Base-by-base conservation (phyloP, 2,797 vertebrate species). In the Hippocampus kuda region DNA sequence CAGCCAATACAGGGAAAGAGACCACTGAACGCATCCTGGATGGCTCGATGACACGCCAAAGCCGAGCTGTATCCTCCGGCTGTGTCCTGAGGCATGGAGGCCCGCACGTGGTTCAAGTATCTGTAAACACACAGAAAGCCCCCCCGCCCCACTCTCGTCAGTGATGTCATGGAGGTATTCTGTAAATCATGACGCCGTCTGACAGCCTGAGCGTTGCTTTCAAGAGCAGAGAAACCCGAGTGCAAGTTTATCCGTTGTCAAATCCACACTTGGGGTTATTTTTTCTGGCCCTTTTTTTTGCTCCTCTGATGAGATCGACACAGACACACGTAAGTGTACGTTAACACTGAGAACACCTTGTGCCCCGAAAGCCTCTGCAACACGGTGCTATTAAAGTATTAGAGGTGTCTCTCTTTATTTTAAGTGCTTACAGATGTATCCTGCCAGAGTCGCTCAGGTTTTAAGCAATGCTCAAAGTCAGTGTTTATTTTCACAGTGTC, bases 21-120 rank as follows among this genome's bases (percentile, higher is more conserved):
- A 20, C 95, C 95, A 49, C 94, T 98, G 92, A 99, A 95, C 0
- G 97, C 96, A 66, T 99, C 97, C 86, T 99, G 96, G 44, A 99
- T 75, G 15, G 97, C 97, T 73, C 96, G 90, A 86, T 96, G 91
- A 89, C 97, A 99, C 0, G 96, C 96, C 24, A 98, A 88, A 60
- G 91, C 93, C 48, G 97, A 95, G 56, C 88, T 85, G 84, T 99
- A 99, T 78, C 97, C 97, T 71, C 97, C 97, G 4, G 96, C 97
- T 22, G 95, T 89, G 83, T 99, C 97, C 89, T 96, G 95, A 0
- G 91, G 92, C 69, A 94, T 89, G 72, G 95, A 90, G 0, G 92
- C 89, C 77, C 96, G 92, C 51, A 99, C 96, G 4, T 99, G 96
- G 89, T 90, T 95, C 82, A 99, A 91, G 86, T 97, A 99, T 87